Evolutionary conservation across 2,797 vertebrate species (phyloP).

Genomic region (Cygnus olor): DNA sequence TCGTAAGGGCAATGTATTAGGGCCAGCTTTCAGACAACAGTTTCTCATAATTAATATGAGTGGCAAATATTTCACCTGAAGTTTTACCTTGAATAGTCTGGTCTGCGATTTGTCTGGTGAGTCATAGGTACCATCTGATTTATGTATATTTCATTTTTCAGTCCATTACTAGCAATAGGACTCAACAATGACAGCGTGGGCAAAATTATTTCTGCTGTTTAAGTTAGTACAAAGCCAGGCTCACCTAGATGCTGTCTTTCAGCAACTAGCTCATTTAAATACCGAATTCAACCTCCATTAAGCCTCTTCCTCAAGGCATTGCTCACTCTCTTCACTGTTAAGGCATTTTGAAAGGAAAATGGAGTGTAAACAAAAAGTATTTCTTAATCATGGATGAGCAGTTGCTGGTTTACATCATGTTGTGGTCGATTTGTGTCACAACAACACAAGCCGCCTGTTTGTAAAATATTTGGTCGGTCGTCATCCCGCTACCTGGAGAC

Average conservation of each 20-base stretch:
- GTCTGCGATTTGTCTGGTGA: constrained; percentile 60
- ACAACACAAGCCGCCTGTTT: not conserved
- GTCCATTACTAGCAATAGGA: constrained; percentile 19
- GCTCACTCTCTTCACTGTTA: not conserved
- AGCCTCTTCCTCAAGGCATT: not conserved
- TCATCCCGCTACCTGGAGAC: not conserved
- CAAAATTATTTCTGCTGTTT: constrained; percentile 31
- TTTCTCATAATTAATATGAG: constrained; percentile 68
- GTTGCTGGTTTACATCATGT: not conserved
- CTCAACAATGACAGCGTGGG: not conserved
- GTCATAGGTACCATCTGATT: constrained; percentile 58
- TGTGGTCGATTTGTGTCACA: not conserved
- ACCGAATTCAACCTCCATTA: not conserved
- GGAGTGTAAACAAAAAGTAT: not conserved
- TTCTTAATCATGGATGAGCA: not conserved
- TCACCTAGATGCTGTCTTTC: constrained; percentile 1
- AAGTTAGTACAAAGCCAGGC: constrained; percentile 12
- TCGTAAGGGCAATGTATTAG: constrained; percentile 52
- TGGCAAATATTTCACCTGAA: constrained; percentile 55
- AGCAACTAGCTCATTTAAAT: not conserved
- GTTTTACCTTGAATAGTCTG: constrained; percentile 48
- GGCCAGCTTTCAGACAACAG: constrained; percentile 53
- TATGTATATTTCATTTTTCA: constrained; percentile 39
- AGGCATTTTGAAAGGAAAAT: not conserved
- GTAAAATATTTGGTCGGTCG: not conserved